phyloP scores from a whole-genome alignment of 2,888 invertebrate species.

The Dryadula phaetusa region DNA sequence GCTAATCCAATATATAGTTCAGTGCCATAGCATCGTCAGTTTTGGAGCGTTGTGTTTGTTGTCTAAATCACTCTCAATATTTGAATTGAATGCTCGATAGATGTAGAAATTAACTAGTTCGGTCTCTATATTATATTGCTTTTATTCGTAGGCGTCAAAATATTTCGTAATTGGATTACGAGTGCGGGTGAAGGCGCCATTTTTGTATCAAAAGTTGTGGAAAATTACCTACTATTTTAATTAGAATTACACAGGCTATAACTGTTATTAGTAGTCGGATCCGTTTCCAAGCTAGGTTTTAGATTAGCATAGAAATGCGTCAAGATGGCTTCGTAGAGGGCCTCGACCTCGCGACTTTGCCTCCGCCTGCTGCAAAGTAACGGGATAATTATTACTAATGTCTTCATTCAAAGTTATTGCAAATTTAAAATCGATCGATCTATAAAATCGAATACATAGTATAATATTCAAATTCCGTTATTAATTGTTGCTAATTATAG shows the following conservation, averaged over 20 bases:
- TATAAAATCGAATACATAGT: not conserved
- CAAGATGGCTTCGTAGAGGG: slow-evolving; percentile 71
- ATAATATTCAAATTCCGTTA: not conserved
- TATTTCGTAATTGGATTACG: slow-evolving; percentile 76
- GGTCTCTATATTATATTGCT: slow-evolving; percentile 63
- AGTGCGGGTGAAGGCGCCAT: slow-evolving; percentile 63
- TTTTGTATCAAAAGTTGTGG: slow-evolving; percentile 58
- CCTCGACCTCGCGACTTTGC: slow-evolving; percentile 80
- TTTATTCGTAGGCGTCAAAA: slow-evolving; percentile 69
- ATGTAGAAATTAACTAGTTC: slow-evolving; percentile 81
- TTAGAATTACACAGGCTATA: slow-evolving; percentile 67
- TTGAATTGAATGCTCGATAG: slow-evolving; percentile 83
- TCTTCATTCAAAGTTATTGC: slow-evolving; percentile 43
- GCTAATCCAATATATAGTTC: slow-evolving; percentile 71
- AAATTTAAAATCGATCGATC: slow-evolving; percentile 3
- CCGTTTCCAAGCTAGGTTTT: slow-evolving; percentile 72
- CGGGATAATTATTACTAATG: slow-evolving; percentile 72
- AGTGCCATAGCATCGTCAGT: slow-evolving; percentile 80
- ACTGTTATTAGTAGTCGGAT: slow-evolving; percentile 79
- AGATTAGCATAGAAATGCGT: slow-evolving; percentile 81
- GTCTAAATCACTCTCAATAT: slow-evolving; percentile 81
- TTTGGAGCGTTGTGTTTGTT: slow-evolving; percentile 77
- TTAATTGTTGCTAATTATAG: not conserved
- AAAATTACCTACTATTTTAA: slow-evolving; percentile 65
- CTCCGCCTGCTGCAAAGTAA: slow-evolving; percentile 76